A percentile compares a stretch with the other conserved stretches of the same genome.
phyloP scores from a whole-genome alignment of 2,888 invertebrate genomes.

The Hyposoter didymator region DNA sequence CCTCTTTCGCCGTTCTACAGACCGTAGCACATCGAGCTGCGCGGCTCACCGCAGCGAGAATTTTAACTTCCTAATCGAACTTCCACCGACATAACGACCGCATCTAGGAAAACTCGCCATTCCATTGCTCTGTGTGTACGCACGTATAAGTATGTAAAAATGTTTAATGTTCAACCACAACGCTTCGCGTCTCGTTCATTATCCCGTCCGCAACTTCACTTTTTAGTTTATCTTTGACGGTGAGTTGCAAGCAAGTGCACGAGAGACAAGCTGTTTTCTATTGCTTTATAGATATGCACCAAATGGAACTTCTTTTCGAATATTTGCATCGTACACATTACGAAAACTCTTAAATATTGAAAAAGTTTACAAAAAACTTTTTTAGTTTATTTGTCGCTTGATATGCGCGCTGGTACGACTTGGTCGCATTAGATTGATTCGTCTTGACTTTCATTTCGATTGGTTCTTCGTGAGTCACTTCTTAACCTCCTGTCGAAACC shows the following conservation, averaged over 20 bases:
- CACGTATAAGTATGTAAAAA: slow-evolving; percentile 10
- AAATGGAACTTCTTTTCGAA: background rate
- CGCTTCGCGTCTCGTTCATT: slow-evolving; percentile 46
- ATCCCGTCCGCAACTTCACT: slow-evolving; percentile 27
- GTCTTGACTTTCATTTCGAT: background rate
- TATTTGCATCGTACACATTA: background rate
- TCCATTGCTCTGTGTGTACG: background rate
- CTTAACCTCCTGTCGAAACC: background rate
- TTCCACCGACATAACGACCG: slow-evolving; percentile 58
- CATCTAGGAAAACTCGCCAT: slow-evolving; percentile 62
- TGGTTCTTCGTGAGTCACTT: background rate
- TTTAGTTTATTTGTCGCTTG: background rate
- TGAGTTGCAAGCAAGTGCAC: background rate
- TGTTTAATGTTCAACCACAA: slow-evolving; percentile 39
- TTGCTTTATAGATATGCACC: background rate
- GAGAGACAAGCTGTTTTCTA: slow-evolving; percentile 2
- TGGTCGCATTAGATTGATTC: background rate
- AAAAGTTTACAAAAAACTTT: background rate
- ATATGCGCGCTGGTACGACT: background rate
- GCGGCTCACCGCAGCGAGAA: slow-evolving; percentile 61
- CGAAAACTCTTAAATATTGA: background rate
- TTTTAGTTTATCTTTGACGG: slow-evolving; percentile 30
- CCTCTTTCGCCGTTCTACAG: background rate
- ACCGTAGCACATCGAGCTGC: slow-evolving; percentile 26
- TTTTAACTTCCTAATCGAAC: slow-evolving; percentile 68